These are phyloP conservation scores for Arge pagana DNA, from an alignment of 2,888 invertebrate genomes.

Conservation along the genomic window DNA sequence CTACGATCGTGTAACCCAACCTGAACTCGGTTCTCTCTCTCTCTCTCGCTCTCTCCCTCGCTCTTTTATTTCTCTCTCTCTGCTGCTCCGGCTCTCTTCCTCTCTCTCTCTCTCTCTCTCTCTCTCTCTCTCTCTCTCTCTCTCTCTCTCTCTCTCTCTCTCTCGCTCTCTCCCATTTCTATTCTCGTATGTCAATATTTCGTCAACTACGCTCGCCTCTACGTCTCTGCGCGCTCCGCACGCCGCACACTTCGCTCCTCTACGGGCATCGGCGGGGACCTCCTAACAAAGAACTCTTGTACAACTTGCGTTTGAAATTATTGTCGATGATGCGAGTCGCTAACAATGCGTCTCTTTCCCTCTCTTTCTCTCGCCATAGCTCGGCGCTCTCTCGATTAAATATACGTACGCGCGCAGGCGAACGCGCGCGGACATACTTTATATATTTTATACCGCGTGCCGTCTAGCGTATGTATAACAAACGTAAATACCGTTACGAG, in stretches of 20 bases:
- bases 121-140: constrained; percentile 27
- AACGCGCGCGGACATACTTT: neutral
- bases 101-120: constrained; percentile 20
- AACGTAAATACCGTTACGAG: constrained; percentile 28
- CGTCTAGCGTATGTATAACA: too few relatives aligned
- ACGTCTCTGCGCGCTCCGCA: constrained; percentile 46
- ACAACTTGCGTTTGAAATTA: constrained; percentile 30
- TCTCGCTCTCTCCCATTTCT: constrained; percentile 44
- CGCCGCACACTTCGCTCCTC: constrained; percentile 26
- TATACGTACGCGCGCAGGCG: constrained; percentile 3
- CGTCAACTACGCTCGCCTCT: constrained; percentile 51
- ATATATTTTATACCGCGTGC: neutral
- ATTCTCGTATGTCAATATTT: constrained; percentile 57
- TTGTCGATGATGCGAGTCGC: constrained; percentile 30
- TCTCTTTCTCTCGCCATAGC: constrained; percentile 19
- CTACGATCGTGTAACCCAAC: too few relatives aligned
- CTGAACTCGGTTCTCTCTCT: constrained; percentile 16
- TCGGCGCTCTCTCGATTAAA: constrained; percentile 14
- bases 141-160: constrained; percentile 30
- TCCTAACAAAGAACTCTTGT: constrained; percentile 29
- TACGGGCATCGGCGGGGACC: constrained; percentile 26
- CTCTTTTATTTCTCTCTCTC: constrained; percentile 16
- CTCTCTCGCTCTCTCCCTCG: constrained; percentile 25
- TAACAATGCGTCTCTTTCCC: constrained; percentile 26
- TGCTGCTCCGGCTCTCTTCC: constrained; percentile 21